A percentile compares a stretch with the other conserved stretches of the same genome.
Conservation (phyloP, 2,113 vertebrate species). For the Artemisiospiza belli region DNA sequence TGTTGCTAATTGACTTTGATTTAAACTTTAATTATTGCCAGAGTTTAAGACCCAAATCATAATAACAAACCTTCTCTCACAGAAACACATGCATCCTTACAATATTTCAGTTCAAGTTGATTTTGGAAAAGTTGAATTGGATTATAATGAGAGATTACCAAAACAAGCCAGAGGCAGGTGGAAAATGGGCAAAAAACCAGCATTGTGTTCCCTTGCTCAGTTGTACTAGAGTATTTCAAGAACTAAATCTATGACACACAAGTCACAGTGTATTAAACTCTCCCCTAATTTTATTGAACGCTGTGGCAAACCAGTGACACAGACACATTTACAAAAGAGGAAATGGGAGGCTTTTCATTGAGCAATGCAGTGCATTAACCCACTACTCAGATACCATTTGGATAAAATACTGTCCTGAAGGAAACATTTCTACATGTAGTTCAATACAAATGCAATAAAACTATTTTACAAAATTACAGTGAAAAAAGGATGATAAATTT, state of each 20-base stretch:
- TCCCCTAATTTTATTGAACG: neutral
- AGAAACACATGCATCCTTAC: rapidly evolving
- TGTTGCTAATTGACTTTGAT: neutral
- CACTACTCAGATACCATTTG: neutral
- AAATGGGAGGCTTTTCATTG: neutral
- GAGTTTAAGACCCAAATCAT: neutral
- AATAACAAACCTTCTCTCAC: neutral
- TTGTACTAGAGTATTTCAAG: neutral
- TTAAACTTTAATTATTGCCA: neutral
- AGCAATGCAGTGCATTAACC: neutral
- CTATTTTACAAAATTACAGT: neutral
- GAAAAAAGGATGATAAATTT: neutral
- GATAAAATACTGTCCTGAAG: neutral
- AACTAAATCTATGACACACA: neutral
- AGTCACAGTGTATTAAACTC: neutral
- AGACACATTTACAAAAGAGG: neutral
- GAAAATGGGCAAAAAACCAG: neutral
- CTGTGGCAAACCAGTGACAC: neutral
- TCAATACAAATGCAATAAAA: neutral
- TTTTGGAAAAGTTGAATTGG: neutral
- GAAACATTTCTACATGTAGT: neutral
- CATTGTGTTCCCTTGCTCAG: neutral
- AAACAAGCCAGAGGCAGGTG: neutral
- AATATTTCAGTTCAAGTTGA: neutral
- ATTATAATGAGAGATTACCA: neutral